Evolutionary conservation across 2,888 invertebrate species (phyloP).

Genomic region (Xylota sylvarum): DNA sequence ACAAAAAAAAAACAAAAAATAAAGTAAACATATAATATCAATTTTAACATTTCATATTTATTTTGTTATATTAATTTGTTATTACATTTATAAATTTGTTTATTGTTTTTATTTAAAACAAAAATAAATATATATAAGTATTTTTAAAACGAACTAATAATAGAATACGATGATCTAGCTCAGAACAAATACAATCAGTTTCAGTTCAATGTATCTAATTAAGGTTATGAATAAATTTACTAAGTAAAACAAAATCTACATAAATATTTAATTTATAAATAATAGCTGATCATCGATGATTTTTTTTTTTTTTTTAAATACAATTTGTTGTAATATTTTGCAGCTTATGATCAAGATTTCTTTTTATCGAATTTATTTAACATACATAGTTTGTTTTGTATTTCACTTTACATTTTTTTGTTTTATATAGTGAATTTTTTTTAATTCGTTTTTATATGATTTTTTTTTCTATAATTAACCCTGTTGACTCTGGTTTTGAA

Average conservation of each 20-base stretch:
- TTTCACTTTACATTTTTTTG: conserved; percentile 35
- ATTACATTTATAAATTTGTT: conserved; percentile 54
- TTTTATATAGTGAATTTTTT: conserved; percentile 44
- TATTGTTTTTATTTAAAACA: background rate
- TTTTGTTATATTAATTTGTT: conserved; percentile 60
- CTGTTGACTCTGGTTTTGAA: conserved; percentile 67
- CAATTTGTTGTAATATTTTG: conserved; percentile 7
- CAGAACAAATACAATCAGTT: background rate
- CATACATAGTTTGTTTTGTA: conserved; percentile 15
- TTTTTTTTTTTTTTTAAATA: background rate
- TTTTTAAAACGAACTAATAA: conserved; percentile 13
- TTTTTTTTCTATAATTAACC: conserved; percentile 57
- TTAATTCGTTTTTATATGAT: conserved; percentile 40
- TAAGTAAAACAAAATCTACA: background rate
- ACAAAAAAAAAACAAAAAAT: too few species aligned
- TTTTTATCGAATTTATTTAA: conserved; percentile 15
- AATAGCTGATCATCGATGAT: conserved; percentile 2
- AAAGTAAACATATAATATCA: conserved; percentile 12
- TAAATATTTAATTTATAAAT: background rate
- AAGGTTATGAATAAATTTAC: background rate
- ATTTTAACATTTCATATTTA: conserved; percentile 64
- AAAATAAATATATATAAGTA: conserved; percentile 1
- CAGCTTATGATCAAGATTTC: background rate
- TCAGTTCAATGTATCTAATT: background rate
- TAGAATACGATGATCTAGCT: background rate